Evolutionary conservation across 53 echinoderm and acorn worm genomes (phyloP), one percentile per base, ranked within the genome.

Genomic region (Paracentrotus lividus): DNA sequence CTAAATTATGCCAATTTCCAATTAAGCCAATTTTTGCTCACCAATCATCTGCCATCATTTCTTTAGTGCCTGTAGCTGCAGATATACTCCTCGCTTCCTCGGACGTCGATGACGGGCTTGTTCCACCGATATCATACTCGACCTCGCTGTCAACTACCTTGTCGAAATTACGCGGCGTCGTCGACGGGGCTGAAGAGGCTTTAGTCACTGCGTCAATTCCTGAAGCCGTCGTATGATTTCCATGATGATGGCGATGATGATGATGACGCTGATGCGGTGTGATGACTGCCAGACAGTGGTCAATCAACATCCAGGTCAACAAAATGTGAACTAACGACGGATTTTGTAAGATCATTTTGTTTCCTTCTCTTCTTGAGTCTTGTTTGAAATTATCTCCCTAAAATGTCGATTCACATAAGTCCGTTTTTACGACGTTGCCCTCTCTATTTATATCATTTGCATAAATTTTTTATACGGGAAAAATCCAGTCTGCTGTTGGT

Each of bases 41-140:
- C 86, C 86, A 86, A 36, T 86, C 86, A 86, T 86, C 86, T 4
- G 86, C 86, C 86, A 55, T 34, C 38, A 29, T 81, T 1, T 47
- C 57, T 3, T 86, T 56, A 4, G 85, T 32, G 51, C 29, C 47
- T 45, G n/a, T 10, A 6, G 47, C 49, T 2, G 56, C 4, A 3
- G 2, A 18, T 36, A 56, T 10, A 55, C 40, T 33, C 34, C 53
- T 55, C 13, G 56, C 33, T 86, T 38, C 56, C 38, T 14, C 15
- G 4, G 86, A 34, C 18, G 55, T 55, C 86, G 54, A 34, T 20
- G 34, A 55, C 3, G 86, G 54, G 5, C 33, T 55, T 18, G 53
- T 81, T 24, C 81, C 27, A 26, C 86, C 86, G 56, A 85, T 31
- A 21, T 49, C 51, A 26, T 81, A 49, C 47, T 81, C 53, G 55